Base-by-base conservation (phyloP, 1,140 invertebrate species). In the Melipona quadrifasciata region DNA sequence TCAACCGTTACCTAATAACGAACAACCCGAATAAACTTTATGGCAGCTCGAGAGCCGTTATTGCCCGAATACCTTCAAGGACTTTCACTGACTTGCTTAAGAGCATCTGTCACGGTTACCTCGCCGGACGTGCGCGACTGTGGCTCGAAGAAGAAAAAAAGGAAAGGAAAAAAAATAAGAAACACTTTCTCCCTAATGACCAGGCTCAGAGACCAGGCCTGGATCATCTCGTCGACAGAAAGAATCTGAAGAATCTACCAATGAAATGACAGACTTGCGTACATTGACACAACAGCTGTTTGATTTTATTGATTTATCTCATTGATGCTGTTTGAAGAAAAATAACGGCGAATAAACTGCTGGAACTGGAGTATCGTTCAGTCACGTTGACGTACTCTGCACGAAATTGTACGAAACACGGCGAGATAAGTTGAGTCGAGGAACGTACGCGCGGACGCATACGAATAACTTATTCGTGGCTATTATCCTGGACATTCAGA, bases 121-220 rank as follows among this genome's bases (percentile, higher is more conserved):
- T 87, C 80, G 84, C 64, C 61, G 80, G 79, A 58, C 61, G 47
- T n/a, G 75, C 78, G 71, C 81, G 84, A 78, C 81, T 77, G 72
- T 61, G 74, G 65, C 83, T 55, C 67, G 55, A 87, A 64, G 85
- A 91, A 47, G 8, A 47, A 39, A 39, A 39, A n/a, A n/a, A n/a
- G n/a, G n/a, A 39, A 39, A 39, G 8, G 0, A 6, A 39, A 39
- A 39, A 47, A 89, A 90, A 91, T 93, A 79, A 83, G 84, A 91
- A 92, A 90, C 89, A 92, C 93, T 94, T 94, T 93, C 93, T 91
- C 92, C 87, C 71, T 89, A 92, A 93, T 94, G 78, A 81, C 77
- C 72, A 17, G 70, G 89, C 82, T 91, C 77, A 75, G 80, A 90
- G 78, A 90, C n/a, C n/a, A n/a, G 91, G 82, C 61, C 61, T 77